A percentile compares a stretch with the other conserved stretches of the same genome.
These are phyloP conservation scores for Acromyrmex charruanus DNA, from an alignment of 1,140 invertebrate species.

Conservation along the genomic window DNA sequence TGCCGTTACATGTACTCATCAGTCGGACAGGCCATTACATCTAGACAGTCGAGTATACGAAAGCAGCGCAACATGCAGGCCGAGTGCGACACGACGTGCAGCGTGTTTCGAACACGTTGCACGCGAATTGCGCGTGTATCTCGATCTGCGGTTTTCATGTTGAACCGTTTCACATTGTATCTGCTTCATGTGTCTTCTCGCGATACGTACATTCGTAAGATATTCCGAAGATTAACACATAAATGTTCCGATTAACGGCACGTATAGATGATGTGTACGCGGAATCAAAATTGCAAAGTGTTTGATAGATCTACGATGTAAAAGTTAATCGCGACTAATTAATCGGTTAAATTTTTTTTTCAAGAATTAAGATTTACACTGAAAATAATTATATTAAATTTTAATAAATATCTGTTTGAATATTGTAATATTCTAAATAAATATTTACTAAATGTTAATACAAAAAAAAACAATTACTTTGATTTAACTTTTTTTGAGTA, in stretches of 20 bases:
- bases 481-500: too few relatives aligned
- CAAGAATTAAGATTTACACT: background rate
- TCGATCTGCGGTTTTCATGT: constrained; percentile 34
- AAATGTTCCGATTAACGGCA: constrained; percentile 25
- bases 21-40: constrained; percentile 53
- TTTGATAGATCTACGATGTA: background rate
- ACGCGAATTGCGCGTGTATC: constrained; percentile 45
- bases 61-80: constrained; percentile 31
- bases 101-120: constrained; percentile 41
- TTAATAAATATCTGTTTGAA: too few relatives aligned
- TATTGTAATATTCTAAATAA: too few relatives aligned
- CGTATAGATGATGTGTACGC: background rate
- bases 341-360: background rate
- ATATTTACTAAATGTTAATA: too few relatives aligned
- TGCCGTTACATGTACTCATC: constrained; percentile 47
- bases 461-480: too few relatives aligned
- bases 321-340: background rate
- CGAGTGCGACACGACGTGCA: constrained; percentile 51
- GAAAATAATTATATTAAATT: too few relatives aligned
- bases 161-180: constrained; percentile 40
- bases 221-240: constrained; percentile 32
- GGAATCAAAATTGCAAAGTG: background rate
- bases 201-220: constrained; percentile 8
- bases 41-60: constrained; percentile 31
- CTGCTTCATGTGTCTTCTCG: constrained; percentile 2